These are phyloP conservation scores for Melitaea cinxia DNA, from an alignment of 1,140 invertebrate genomes.

Conservation along the genomic window DNA sequence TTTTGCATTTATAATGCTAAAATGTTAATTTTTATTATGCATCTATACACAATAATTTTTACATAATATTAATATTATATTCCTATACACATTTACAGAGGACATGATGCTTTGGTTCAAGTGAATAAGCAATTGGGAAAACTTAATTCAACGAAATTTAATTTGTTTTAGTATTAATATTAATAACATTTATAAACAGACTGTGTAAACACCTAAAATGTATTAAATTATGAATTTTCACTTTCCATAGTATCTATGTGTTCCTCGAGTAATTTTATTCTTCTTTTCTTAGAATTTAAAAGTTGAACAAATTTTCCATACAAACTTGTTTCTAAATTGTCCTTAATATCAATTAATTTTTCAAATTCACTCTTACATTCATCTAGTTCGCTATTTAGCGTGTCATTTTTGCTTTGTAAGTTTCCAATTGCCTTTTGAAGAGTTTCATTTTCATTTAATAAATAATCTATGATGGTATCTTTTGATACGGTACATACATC, in stretches of 20 bases:
- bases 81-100: no score
- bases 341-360: conserved; percentile 54
- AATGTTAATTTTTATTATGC: no score
- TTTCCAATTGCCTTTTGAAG: conserved; percentile 39
- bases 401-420: conserved; percentile 40
- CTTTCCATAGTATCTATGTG: conserved; percentile 16
- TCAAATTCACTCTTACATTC: conserved; percentile 54
- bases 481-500: conserved; percentile 41
- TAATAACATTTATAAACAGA: no score
- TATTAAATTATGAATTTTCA: no score
- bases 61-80: no score
- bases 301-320: conserved; percentile 66
- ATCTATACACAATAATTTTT: no score
- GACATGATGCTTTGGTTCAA: no score
- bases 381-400: conserved; percentile 45
- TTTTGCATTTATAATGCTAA: no score
- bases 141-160: no score
- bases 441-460: conserved; percentile 53
- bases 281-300: conserved; percentile 65
- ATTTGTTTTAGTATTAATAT: no score
- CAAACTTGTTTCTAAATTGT: conserved; percentile 53
- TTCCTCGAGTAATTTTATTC: conserved; percentile 57
- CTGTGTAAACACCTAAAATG: no score
- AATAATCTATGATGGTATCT: conserved; percentile 54
- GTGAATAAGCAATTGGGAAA: no score